Base-by-base conservation (phyloP, 1,140 invertebrate species). In the Galendromus occidentalis region DNA sequence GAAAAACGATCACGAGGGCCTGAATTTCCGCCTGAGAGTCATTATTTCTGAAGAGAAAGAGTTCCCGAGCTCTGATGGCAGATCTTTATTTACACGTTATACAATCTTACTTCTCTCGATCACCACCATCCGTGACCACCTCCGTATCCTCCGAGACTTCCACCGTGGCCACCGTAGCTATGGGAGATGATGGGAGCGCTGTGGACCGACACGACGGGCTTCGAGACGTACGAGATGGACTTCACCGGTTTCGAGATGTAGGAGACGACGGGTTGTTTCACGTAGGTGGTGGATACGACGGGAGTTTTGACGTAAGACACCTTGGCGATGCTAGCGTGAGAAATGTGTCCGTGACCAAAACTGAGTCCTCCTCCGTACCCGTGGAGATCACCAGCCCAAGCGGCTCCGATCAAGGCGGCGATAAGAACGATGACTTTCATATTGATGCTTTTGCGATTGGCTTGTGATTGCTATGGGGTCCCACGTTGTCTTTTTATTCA, bases 211-310 rank as follows among this genome's bases (percentile, higher is more conserved):
- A 59, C 51, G 6, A 59, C 51, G 33, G 51, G 51, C 51, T 59
- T 59, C 51, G 51, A 59, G 6, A 59, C 51, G 51, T 59, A 59
- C 51, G 51, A 59, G 51, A 59, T 59, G 51, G 51, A 18, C 20
- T 59, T 59, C 1, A 59, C 51, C 12, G 51, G 51, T 9, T 59
- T 59, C 51, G 51, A 59, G 2, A 59, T 33, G 33, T 59, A 59
- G 51, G 51, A 59, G 25, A 59, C 51, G 22, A 59, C 22, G 51
- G 51, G 51, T 4, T 59, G 25, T 33, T 59, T 59, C 51, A 59
- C 51, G 33, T 59, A 59, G 20, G 17, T 25, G 1, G 51, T 59
- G 14, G 51, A 59, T 1, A 59, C 51, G 22, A 59, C 33, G 51
- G 51, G 51, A 33, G 51, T 59, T 22, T 59, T 59, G 14, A 59